Conservation (phyloP, 2,113 vertebrate species). For the Rhipidura dahli region DNA sequence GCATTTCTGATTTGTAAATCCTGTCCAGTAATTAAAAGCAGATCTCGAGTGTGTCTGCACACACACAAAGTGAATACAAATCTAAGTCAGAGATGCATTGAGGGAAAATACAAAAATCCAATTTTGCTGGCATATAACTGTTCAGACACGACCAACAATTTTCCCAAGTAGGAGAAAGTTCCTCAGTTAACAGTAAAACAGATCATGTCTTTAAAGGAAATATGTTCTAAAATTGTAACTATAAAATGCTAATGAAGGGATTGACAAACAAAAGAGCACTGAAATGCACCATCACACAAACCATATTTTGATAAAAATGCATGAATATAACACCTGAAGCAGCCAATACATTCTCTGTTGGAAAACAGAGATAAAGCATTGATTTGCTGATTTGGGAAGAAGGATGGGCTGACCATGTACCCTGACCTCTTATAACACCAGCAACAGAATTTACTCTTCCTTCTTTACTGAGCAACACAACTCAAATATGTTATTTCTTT, state of each 20-base stretch:
- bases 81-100: background rate
- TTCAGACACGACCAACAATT: background rate
- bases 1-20: conserved; percentile 42
- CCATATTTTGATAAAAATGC: background rate
- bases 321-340: background rate
- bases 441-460: background rate
- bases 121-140: background rate
- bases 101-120: background rate
- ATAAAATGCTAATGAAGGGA: background rate
- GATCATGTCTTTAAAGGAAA: background rate
- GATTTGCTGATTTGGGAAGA: background rate
- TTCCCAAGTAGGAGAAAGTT: background rate
- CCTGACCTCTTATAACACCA: background rate
- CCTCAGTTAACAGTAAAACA: background rate
- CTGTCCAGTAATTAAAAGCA: conserved; percentile 54
- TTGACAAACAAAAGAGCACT: background rate
- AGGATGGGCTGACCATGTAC: background rate
- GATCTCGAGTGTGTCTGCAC: conserved; percentile 29
- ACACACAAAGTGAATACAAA: conserved; percentile 30
- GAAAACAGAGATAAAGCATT: background rate
- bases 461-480: background rate
- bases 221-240: background rate
- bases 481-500: background rate
- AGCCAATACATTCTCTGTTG: background rate
- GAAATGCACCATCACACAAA: background rate